Percentiles rank a stretch among this genome's conserved stretches.
phyloP scores from a whole-genome alignment of 2,888 invertebrate species.

The Leptinotarsa tumamoca region DNA sequence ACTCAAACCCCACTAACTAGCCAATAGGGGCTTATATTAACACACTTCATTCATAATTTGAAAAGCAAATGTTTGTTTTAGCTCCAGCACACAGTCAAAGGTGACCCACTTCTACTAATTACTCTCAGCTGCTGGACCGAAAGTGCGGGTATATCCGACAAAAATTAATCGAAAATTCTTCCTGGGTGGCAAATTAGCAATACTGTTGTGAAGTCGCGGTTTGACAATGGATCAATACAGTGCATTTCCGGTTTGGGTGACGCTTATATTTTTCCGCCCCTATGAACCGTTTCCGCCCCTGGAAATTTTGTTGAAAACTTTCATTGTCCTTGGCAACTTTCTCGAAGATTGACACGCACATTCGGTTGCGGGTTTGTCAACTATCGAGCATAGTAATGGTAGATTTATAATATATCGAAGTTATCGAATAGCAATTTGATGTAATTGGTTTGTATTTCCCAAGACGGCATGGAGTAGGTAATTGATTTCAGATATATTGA shows the following conservation, averaged over 20 bases:
- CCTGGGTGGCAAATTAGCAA: neutral
- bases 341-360: neutral
- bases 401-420: too few relatives aligned
- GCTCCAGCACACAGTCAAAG: too few relatives aligned
- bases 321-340: conserved; percentile 4
- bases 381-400: too few relatives aligned
- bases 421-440: too few relatives aligned
- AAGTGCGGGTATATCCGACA: neutral
- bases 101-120: neutral
- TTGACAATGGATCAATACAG: neutral
- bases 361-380: neutral
- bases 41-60: neutral
- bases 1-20: neutral
- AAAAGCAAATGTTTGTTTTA: neutral
- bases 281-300: conserved; percentile 10
- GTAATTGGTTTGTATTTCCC: too few relatives aligned
- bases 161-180: neutral
- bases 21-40: neutral
- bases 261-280: conserved; percentile 6
- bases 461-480: too few relatives aligned
- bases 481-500: too few relatives aligned
- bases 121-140: neutral
- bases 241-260: conserved; percentile 12
- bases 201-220: neutral
- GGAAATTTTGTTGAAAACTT: neutral